A percentile compares a stretch with the other conserved stretches of the same genome.
These are phyloP conservation scores for Physocephala rufipes DNA, from an alignment of 2,888 invertebrate species.

Conservation along the genomic window DNA sequence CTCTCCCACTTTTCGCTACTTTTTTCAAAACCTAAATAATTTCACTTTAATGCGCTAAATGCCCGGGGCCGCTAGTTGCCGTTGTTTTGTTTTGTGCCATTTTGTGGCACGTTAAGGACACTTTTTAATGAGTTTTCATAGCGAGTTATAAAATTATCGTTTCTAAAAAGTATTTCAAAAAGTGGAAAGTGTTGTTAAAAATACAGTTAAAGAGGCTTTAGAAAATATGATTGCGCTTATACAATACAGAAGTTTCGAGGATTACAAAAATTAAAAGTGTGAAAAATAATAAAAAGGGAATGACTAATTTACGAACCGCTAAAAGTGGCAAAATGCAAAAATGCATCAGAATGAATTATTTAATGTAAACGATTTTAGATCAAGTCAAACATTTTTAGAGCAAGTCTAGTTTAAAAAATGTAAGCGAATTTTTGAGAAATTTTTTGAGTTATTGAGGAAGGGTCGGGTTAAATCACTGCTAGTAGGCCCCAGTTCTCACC, in stretches of 20 bases:
- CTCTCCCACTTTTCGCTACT: background rate
- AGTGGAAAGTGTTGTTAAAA: no score
- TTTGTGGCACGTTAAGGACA: constrained; percentile 8
- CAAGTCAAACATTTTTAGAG: no score
- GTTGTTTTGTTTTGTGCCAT: background rate
- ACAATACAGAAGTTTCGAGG: no score
- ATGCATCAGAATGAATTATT: background rate
- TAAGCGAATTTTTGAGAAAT: no score
- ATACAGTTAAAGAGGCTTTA: no score
- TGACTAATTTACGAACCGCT: background rate
- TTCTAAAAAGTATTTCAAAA: no score
- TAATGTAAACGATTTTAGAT: no score
- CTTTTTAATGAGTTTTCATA: constrained; percentile 16
- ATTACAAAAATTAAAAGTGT: background rate
- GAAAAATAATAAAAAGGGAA: background rate
- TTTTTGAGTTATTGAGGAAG: no score
- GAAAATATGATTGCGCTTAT: no score
- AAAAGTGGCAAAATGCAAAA: background rate
- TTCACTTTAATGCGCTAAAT: background rate
- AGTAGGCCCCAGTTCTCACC: no score
- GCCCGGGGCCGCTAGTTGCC: background rate
- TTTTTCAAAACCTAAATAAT: background rate
- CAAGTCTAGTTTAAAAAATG: no score
- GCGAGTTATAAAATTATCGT: background rate
- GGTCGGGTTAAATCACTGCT: no score